These are phyloP conservation scores for Cabera pusaria DNA, from an alignment of 2,888 invertebrate genomes.

Conservation along the genomic window DNA sequence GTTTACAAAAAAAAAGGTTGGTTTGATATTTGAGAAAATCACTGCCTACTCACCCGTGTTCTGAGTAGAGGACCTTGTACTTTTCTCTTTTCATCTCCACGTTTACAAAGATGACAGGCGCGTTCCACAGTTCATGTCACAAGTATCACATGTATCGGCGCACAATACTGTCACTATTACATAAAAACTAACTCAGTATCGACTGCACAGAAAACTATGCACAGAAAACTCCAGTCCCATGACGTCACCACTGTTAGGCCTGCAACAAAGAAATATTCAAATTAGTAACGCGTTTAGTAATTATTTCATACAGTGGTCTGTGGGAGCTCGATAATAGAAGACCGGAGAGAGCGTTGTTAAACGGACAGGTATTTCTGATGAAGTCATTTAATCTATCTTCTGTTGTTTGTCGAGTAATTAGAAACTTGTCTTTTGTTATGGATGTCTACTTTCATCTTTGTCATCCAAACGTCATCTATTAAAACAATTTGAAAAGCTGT, in stretches of 20 bases:
- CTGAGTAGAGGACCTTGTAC: slow-evolving; percentile 64
- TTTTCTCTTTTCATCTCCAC: slow-evolving; percentile 82
- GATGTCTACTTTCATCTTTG: slow-evolving; percentile 9
- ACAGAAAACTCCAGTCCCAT: slow-evolving; percentile 41
- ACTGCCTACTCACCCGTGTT: slow-evolving; percentile 57
- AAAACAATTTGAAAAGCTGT: too few relatives aligned
- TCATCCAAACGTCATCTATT: background rate
- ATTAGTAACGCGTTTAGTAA: slow-evolving; percentile 36
- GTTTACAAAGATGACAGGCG: slow-evolving; percentile 47
- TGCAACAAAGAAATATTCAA: slow-evolving; percentile 49
- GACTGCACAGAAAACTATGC: slow-evolving; percentile 42
- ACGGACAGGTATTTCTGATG: slow-evolving; percentile 17
- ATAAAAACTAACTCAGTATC: slow-evolving; percentile 45
- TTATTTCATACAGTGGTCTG: slow-evolving; percentile 22
- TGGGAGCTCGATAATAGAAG: slow-evolving; percentile 25
- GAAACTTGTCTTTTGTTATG: slow-evolving; percentile 14
- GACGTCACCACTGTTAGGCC: slow-evolving; percentile 35
- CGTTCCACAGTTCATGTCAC: slow-evolving; percentile 67
- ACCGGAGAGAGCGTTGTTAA: slow-evolving; percentile 25
- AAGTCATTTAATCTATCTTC: slow-evolving; percentile 15
- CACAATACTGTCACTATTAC: slow-evolving; percentile 42
- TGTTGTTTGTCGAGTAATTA: slow-evolving; percentile 18
- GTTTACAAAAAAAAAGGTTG: too few relatives aligned
- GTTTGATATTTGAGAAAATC: too few relatives aligned
- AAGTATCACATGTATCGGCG: slow-evolving; percentile 32